A percentile compares a stretch with the other conserved stretches of the same genome.
These are phyloP conservation scores for Didymodactylos carnosus DNA, from an alignment of 2,888 invertebrate species.

Conservation along the genomic window DNA sequence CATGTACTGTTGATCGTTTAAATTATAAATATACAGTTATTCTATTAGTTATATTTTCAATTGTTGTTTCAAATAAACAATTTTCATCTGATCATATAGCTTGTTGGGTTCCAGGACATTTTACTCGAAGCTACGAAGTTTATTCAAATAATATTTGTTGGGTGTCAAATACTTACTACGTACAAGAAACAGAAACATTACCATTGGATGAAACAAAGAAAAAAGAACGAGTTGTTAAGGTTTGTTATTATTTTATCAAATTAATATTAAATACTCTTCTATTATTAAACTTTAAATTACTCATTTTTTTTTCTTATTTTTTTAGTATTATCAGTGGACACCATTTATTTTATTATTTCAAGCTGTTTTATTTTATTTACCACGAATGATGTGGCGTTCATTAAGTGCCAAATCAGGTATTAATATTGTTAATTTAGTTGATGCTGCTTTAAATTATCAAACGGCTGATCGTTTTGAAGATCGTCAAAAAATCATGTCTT, in stretches of 20 bases:
- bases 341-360: slow-evolving; percentile 14
- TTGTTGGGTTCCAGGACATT: slow-evolving; percentile 14
- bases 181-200: slow-evolving; percentile 6
- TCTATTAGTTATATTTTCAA: slow-evolving; percentile 14
- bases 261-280: not conserved
- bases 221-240: slow-evolving; percentile 10
- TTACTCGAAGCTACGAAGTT: slow-evolving; percentile 12
- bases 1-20: slow-evolving; percentile 7
- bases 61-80: slow-evolving; percentile 14
- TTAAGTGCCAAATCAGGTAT: slow-evolving; percentile 14
- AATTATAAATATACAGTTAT: slow-evolving; percentile 15
- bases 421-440: slow-evolving; percentile 13
- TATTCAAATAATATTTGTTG: slow-evolving; percentile 14
- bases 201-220: slow-evolving; percentile 8
- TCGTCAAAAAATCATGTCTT: slow-evolving; percentile 12
- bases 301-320: not conserved
- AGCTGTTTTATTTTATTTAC: slow-evolving; percentile 12
- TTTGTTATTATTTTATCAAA: not conserved
- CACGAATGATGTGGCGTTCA: slow-evolving; percentile 13
- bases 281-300: not conserved
- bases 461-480: slow-evolving; percentile 13
- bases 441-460: slow-evolving; percentile 13
- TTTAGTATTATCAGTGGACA: slow-evolving; percentile 12
- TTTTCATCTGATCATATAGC: slow-evolving; percentile 14
- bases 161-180: slow-evolving; percentile 14